Evolutionary conservation across 2,888 invertebrate species (phyloP).

Genomic region (Magallana nippona): DNA sequence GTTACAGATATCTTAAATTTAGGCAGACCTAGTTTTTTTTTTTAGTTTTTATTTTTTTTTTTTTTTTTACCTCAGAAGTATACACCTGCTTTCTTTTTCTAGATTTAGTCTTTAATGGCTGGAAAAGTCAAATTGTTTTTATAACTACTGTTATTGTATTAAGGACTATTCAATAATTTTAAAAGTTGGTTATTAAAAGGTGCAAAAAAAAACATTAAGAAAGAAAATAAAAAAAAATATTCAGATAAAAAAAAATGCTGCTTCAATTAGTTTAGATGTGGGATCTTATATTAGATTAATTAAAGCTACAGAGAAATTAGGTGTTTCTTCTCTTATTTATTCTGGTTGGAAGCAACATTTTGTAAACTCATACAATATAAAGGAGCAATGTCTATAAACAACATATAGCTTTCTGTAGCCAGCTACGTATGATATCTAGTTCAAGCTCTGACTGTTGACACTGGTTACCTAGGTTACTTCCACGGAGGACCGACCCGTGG

Average conservation of each 20-base stretch:
- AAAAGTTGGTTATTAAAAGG: not conserved
- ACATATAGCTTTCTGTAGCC: conserved; percentile 27
- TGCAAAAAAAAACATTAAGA: not conserved
- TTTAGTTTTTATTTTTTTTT: too few relatives aligned
- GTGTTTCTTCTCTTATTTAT: not conserved
- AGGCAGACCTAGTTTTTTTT: too few relatives aligned
- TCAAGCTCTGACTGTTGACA: conserved; percentile 40
- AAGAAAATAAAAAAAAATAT: too few relatives aligned
- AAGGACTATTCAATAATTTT: not conserved
- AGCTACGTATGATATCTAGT: conserved; percentile 38
- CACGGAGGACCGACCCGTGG: conserved; percentile 51
- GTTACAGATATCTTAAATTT: not conserved
- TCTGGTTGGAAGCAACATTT: conserved; percentile 12
- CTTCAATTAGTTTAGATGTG: too few relatives aligned
- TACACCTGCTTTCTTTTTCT: conserved; percentile 3
- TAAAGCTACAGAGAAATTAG: not conserved
- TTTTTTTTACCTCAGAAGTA: not conserved
- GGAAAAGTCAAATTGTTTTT: conserved; percentile 6
- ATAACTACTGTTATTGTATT: not conserved
- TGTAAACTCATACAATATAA: not conserved
- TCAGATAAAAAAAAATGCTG: too few relatives aligned
- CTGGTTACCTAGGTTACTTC: conserved; percentile 52
- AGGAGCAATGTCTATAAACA: conserved; percentile 25
- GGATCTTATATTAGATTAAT: too few relatives aligned
- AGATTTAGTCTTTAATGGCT: not conserved